Base-by-base conservation (phyloP, 1,140 invertebrate species). In the Scaptomyza montana region DNA sequence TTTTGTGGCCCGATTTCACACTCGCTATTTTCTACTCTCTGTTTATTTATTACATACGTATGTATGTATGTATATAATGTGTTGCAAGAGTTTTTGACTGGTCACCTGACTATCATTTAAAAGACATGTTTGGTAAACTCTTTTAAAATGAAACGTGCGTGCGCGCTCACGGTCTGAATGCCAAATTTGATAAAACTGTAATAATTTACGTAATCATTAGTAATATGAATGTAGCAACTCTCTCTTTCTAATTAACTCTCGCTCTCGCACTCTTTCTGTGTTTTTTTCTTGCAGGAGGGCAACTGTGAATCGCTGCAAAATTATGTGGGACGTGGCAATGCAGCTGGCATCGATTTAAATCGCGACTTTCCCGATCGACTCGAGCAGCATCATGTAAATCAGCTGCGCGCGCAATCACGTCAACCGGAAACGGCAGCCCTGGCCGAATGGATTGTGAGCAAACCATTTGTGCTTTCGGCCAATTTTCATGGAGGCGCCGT, bases 401-500 rank as follows among this genome's bases (percentile, higher is more conserved):
- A 91, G 67, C 49, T 89, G 71, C 77, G 80, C 9, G 73, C 93
- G 10, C 86, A 93, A 1, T 93, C 66, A 10, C 93, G 96, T 21
- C 95, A 98, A 92, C 96, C 96, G n/a, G 99, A 99, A 93, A 99
- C 98, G 0, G 89, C 95, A 13, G 97, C 97, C 41, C 93, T 99
- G 70, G 99, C 99, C 94, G 95, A 94, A 8, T 98, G 97, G 97
- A 96, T 98, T 55, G 92, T 95, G 2, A 93, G 93, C 13, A 95
- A 96, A 89, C 96, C 97, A 28, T 99, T 99, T 92, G 97, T 98
- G 28, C 92, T 99, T 8, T 98, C 97, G 1, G 97, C 96, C 0
- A 98, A 98, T 92, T 93, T 99, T 46, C 98, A 99, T 91, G 97
- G 96, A 16, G 98, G 98, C 36, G 97, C 98, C 47, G 93, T 98